These are phyloP conservation scores for Xiphophorus maculatus DNA, from an alignment of 2,113 vertebrate species.

Conservation along the genomic window DNA sequence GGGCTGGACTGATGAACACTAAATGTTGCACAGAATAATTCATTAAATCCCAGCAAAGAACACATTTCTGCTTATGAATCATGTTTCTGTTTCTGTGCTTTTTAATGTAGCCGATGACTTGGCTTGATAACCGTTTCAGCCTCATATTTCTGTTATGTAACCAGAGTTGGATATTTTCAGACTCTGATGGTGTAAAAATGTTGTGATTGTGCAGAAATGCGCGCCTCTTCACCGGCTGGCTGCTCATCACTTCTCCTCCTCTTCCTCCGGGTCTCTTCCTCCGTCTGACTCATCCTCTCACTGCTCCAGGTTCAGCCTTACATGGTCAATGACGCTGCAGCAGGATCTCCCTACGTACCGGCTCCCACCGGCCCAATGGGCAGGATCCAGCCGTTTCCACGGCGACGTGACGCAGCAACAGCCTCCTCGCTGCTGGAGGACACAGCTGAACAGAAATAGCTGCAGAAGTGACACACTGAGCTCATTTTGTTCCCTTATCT, in stretches of 20 bases:
- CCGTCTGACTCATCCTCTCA: constrained; percentile 36
- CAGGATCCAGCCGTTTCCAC: constrained; percentile 56
- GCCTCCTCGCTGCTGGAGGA: constrained; percentile 27
- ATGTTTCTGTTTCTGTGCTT: no score
- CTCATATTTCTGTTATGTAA: not conserved
- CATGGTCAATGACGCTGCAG: constrained; percentile 64
- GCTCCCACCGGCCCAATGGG: constrained; percentile 35
- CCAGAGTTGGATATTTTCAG: not conserved
- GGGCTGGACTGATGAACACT: not conserved
- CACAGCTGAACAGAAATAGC: constrained; percentile 43
- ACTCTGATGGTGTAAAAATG: not conserved
- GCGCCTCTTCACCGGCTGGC: not conserved
- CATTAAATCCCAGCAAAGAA: no score
- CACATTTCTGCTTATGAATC: no score
- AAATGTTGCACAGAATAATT: not conserved
- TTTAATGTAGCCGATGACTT: not conserved
- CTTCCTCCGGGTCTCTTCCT: constrained; percentile 13
- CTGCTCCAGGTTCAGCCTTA: constrained; percentile 48
- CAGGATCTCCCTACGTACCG: constrained; percentile 60
- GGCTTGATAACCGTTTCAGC: not conserved
- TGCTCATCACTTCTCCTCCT: not conserved
- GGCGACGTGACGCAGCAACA: constrained; percentile 54
- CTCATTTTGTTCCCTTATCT: constrained; percentile 7
- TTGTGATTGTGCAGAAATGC: not conserved
- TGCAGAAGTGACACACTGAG: constrained; percentile 35